Evolutionary conservation across 1,140 invertebrate species (phyloP).

Genomic region (Sycophaga agraensis): DNA sequence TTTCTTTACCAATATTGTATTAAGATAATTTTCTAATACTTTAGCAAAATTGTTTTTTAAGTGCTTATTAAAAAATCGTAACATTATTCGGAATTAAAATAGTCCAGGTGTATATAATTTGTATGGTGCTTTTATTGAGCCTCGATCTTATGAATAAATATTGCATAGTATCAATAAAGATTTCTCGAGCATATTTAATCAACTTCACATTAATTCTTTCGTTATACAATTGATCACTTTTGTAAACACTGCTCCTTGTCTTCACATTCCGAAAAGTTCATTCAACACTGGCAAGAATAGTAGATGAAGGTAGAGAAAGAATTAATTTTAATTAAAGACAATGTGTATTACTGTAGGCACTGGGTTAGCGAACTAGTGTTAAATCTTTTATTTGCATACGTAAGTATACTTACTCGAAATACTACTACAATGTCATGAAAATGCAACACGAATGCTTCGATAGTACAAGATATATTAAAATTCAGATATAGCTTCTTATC

Average conservation of each 20-base stretch:
- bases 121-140: constrained; percentile 23
- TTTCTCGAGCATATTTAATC: constrained; percentile 16
- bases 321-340: background rate
- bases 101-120: constrained; percentile 15
- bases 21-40: too few species aligned
- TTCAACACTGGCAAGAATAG: constrained; percentile 17
- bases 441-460: constrained; percentile 6
- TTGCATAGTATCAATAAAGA: constrained; percentile 22
- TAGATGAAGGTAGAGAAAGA: background rate
- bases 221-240: constrained; percentile 10
- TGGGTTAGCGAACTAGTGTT: constrained; percentile 25
- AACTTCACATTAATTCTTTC: constrained; percentile 4
- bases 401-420: background rate
- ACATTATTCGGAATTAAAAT: background rate
- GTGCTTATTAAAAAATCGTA: too few species aligned
- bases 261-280: constrained; percentile 9
- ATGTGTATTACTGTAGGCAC: constrained; percentile 19
- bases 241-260: background rate
- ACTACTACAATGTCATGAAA: constrained; percentile 14
- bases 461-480: constrained; percentile 8
- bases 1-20: background rate
- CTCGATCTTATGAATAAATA: constrained; percentile 23
- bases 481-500: constrained; percentile 18
- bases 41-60: too few species aligned
- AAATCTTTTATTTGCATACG: constrained; percentile 6